These are phyloP conservation scores for Nanorana parkeri DNA, from an alignment of 2,113 vertebrate genomes.

Conservation along the genomic window DNA sequence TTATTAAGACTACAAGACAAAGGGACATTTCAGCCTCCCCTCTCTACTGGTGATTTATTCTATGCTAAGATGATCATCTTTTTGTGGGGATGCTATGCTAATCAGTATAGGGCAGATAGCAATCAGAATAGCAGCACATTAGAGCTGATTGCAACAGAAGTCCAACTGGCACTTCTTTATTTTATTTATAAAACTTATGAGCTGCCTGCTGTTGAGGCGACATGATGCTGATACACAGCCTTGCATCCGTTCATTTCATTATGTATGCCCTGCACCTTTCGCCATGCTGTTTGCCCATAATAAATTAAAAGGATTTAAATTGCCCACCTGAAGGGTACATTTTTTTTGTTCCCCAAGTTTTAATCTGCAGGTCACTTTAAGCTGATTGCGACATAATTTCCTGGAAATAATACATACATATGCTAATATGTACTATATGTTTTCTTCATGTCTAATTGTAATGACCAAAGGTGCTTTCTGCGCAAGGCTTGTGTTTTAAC, in stretches of 20 bases:
- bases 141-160: slow-evolving; percentile 52
- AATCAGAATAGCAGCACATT: slow-evolving; percentile 50
- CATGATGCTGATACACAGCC: slow-evolving; percentile 40
- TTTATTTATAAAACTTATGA: slow-evolving; percentile 55
- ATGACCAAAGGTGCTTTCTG: slow-evolving; percentile 4
- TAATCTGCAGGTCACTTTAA: slow-evolving; percentile 41
- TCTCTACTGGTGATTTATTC: slow-evolving; percentile 40
- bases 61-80: slow-evolving; percentile 44
- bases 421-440: background rate
- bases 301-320: slow-evolving; percentile 24
- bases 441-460: slow-evolving; percentile 21
- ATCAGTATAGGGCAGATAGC: slow-evolving; percentile 55
- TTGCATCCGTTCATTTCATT: slow-evolving; percentile 37
- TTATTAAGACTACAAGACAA: slow-evolving; percentile 49
- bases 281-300: slow-evolving; percentile 20
- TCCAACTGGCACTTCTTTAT: slow-evolving; percentile 54
- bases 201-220: slow-evolving; percentile 38
- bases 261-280: slow-evolving; percentile 42
- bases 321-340: background rate
- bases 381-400: slow-evolving; percentile 30
- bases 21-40: slow-evolving; percentile 19
- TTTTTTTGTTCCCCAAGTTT: background rate
- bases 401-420: background rate
- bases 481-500: background rate
- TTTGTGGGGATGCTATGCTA: slow-evolving; percentile 44